Evolutionary conservation across 2,888 invertebrate genomes (phyloP).

Genomic region (Drosophila paranaensis): DNA sequence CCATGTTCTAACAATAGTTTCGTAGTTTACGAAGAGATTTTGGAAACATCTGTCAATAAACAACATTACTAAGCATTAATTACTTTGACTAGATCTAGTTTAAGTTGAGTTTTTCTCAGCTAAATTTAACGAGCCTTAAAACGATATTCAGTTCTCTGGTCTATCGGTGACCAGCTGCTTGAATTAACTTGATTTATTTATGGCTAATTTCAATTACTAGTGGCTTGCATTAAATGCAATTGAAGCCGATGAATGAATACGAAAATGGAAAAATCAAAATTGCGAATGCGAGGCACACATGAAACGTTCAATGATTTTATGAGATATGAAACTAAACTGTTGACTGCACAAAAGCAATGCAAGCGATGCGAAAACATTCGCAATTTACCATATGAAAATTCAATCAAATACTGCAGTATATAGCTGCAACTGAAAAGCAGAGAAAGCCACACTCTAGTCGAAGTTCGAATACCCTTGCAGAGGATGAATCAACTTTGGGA

Average conservation of each 20-base stretch:
- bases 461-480: neutral
- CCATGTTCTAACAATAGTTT: no score
- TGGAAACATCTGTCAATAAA: no score
- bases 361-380: constrained; percentile 42
- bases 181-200: constrained; percentile 24
- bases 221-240: constrained; percentile 52
- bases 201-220: constrained; percentile 41
- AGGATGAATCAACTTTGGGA: no score
- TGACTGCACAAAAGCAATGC: constrained; percentile 42
- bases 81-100: neutral
- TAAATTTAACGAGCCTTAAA: neutral
- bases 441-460: neutral
- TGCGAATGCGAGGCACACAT: neutral
- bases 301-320: constrained; percentile 17
- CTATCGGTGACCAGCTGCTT: constrained; percentile 18
- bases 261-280: neutral
- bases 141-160: neutral
- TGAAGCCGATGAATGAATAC: constrained; percentile 44
- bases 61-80: neutral
- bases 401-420: neutral
- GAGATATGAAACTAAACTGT: constrained; percentile 34
- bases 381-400: constrained; percentile 36
- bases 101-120: neutral
- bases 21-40: no score
- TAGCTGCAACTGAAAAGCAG: neutral